Evolutionary conservation across 2,888 invertebrate genomes (phyloP).

Genomic region (Apamea epomidion): DNA sequence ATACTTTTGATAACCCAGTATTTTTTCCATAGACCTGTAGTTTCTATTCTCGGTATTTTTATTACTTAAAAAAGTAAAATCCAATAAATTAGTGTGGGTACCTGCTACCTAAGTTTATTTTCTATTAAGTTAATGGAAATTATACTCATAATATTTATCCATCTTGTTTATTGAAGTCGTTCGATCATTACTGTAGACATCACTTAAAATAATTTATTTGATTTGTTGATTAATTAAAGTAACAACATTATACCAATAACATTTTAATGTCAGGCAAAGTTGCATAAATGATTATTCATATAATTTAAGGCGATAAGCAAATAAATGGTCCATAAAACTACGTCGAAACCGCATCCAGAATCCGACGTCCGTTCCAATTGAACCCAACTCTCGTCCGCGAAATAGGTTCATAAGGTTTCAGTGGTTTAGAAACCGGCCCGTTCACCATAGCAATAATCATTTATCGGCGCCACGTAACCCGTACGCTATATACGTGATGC

Average conservation of each 20-base stretch:
- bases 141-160: slow-evolving; percentile 1
- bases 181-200: slow-evolving; percentile 15
- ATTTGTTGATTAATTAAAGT: background rate
- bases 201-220: slow-evolving; percentile 22
- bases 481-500: slow-evolving; percentile 78
- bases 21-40: background rate
- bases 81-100: background rate
- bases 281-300: background rate
- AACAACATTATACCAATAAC: background rate
- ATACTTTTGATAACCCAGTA: background rate
- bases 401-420: slow-evolving; percentile 72
- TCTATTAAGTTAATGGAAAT: slow-evolving; percentile 21
- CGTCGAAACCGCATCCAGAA: slow-evolving; percentile 36
- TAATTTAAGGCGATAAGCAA: background rate
- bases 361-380: slow-evolving; percentile 11
- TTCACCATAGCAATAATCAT: slow-evolving; percentile 80
- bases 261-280: background rate
- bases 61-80: slow-evolving; percentile 3
- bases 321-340: background rate
- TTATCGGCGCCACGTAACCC: slow-evolving; percentile 74
- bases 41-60: background rate
- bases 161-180: slow-evolving; percentile 6
- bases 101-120: background rate
- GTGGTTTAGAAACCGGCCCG: slow-evolving; percentile 76
- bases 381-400: slow-evolving; percentile 54